Base-by-base conservation (phyloP, 2,113 vertebrate genomes). In the Helogale parvula region DNA sequence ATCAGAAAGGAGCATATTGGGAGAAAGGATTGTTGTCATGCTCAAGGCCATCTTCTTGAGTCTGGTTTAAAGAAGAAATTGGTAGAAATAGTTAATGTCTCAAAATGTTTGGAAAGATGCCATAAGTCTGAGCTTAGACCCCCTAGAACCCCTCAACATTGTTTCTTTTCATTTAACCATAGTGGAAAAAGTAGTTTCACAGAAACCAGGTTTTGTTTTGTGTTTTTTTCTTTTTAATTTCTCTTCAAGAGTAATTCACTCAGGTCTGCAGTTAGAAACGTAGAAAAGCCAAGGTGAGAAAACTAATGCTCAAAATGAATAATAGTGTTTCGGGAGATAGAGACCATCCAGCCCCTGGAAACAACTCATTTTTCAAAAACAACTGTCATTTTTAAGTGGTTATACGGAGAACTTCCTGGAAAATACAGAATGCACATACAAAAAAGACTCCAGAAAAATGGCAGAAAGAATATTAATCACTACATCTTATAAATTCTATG, bases 1-100 rank as follows among this genome's bases (percentile, higher is more conserved):
- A 52, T 41, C 74, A 96, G 81, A 96, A 98, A 83, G 76, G 90
- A 90, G 93, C 93, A 96, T 88, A 52, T 90, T 97, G 93, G 79
- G 97, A 96, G 85, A 94, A 92, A 79, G 23, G 21, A 41, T 31
- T 93, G 89, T 31, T 93, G 89, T 88, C 52, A 83, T 76, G 12
- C 1, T 65, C 80, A 41, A 94, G 82, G 85, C 97, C 93, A 2
- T 1, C 79, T 76, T 94, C 68, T 98, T 79, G 72, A 82, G 8
- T 97, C 52, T 94, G 88, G 35, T 90, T 97, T 96, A 96, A 95
- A 93, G 97, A 83, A 90, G 54, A 93, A 95, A 33, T 94, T 27
- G 41, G n/a, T 52, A 54, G 41, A 54, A 79, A 45, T n/a, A 35
- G 16, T 90, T 87, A 76, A 21, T 69, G 74, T 29, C 47, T 96